These are phyloP conservation scores for Patagioenas fasciata DNA, from an alignment of 2,113 vertebrate genomes.

Conservation along the genomic window DNA sequence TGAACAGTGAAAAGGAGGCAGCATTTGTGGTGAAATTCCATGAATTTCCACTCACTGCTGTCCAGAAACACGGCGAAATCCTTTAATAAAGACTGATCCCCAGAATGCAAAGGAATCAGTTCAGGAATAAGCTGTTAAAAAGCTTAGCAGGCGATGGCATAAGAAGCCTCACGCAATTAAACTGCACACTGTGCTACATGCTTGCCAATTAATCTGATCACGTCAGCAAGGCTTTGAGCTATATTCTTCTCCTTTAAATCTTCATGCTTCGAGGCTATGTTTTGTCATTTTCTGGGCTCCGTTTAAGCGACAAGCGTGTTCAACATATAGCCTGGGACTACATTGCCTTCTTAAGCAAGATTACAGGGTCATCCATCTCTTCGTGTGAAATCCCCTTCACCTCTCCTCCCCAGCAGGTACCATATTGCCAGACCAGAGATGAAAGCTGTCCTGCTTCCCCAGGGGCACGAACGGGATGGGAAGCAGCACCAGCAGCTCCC, in stretches of 20 bases:
- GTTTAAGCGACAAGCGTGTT: neutral
- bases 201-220: slow-evolving; percentile 60
- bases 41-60: neutral
- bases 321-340: neutral
- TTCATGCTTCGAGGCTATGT: slow-evolving; percentile 8
- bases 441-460: neutral
- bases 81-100: slow-evolving; percentile 19
- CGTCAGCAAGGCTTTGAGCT: slow-evolving; percentile 43
- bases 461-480: neutral
- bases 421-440: neutral
- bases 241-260: neutral
- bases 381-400: neutral
- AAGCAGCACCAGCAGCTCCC: neutral
- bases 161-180: slow-evolving; percentile 53
- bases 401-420: neutral
- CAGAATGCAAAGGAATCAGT: slow-evolving; percentile 40
- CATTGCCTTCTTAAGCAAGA: neutral
- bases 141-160: slow-evolving; percentile 36
- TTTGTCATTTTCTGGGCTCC: slow-evolving; percentile 40
- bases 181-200: neutral
- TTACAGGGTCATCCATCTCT: neutral
- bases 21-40: neutral
- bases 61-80: slow-evolving; percentile 32
- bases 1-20: neutral
- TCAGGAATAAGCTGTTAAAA: slow-evolving; percentile 60